Evolutionary conservation across 1,140 invertebrate genomes (phyloP), one percentile per base, ranked within the genome.

Genomic region (Nautilus pompilius): DNA sequence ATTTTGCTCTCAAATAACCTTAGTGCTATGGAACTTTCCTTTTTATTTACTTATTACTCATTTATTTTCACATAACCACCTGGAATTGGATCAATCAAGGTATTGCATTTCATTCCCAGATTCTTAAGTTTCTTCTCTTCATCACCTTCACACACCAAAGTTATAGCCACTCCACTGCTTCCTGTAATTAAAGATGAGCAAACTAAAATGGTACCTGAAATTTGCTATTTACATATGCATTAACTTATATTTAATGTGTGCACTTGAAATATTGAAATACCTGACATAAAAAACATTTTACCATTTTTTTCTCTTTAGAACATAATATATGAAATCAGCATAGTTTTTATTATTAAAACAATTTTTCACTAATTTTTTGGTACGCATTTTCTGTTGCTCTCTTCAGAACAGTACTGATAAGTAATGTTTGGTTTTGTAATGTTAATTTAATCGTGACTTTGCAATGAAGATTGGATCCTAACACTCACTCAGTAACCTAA

Each of bases 121-220:
- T 58, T 57, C n/a, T 70, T 61, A 24, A 82, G 63, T 20, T 71
- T 60, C 24, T 66, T 34, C 33, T 66, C 48, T 58, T 79, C 77
- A 20, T 70, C 62, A 8, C 76, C 80, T 24, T 70, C 68, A 66
- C 72, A 73, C 1, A 78, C 65, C 8, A 80, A 64, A 13, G 70
- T 74, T 6, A 82, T 61, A 13, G 74, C 76, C 13, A 73, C 79
- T 29, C 80, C 79, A 68, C 70, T 79, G 59, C 72, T 72, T 34
- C 80, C 80, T 81, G 60, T 15, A 67, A 60, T 30, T 24, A 63
- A n/a, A 60, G 36, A 59, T 24, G 29, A 32, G 54, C 5, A 24
- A 53, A 53, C n/a, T 41, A 13, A 15, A 0, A 13, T 15, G 36
- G 13, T 41, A n/a, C n/a, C 13, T n/a, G 13, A 41, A 13, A 15